Base-by-base conservation (phyloP, 35 echinoderm and acorn worm genomes). In the Apostichopus californicus region DNA sequence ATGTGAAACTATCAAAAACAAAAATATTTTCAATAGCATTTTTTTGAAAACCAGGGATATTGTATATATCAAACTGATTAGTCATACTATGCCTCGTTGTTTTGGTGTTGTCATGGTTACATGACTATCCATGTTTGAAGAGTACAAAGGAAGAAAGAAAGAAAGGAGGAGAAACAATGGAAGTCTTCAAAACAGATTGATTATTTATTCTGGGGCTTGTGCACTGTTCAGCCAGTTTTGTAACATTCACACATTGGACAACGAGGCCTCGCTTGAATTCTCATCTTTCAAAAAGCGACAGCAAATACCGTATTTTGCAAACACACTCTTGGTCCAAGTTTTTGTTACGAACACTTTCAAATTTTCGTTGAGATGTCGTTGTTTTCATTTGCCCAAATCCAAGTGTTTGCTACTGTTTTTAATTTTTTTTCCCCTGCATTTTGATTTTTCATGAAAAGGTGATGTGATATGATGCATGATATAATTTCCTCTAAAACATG, bases 181-280 rank as follows among this genome's bases (percentile, higher is more conserved):
- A 46, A 46, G 34, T 46, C 34, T 46, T 46, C 34, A 46, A 46
- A 46, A 46, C 34, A 75, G 71, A 17, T 75, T 75, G 77, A 17
- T 78, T 46, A 78, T 46, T 78, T 78, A 22, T 24, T 46, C 20
- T 22, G 77, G 34, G 8, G 77, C 77, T 78, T 55, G 10, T 54
- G 86, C 68, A 89, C 54, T 65, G 64, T 66, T 89, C 86, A 9
- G 72, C 46, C 86, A 89, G 86, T 63, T 66, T 66, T 89, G 63
- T 13, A 89, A 73, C 64, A 23, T 89, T 89, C 86, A 89, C 86
- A 53, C 86, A 89, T 89, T 89, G 86, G 86, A 73, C 86, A 55
- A 89, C 86, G 64, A 89, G 34, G 21, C 86, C 86, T 89, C 72
- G 86, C 59, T 87, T 8, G 57, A 73, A n/a, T 61, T 66, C 21